Conservation (phyloP, 2,113 vertebrate species). For the Clupea harengus region DNA sequence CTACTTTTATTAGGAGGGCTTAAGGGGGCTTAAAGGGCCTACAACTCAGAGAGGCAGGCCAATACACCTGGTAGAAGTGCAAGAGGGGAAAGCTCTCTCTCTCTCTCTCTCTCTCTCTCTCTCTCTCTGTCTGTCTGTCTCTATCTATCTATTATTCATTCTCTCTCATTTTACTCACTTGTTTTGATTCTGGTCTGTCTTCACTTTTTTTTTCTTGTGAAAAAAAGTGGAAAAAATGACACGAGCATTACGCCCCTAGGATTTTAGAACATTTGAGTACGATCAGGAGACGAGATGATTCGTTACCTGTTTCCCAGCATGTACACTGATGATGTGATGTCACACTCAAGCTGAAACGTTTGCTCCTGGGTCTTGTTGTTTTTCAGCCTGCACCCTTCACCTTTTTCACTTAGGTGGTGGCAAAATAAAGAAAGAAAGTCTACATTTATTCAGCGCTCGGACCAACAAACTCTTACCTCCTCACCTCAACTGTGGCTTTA, state of each 20-base stretch:
- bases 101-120: not conserved
- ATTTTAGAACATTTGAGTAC: too few relatives aligned
- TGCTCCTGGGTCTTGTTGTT: too few relatives aligned
- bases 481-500: not conserved
- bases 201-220: not conserved
- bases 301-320: too few relatives aligned
- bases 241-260: too few relatives aligned
- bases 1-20: conserved; percentile 51
- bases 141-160: not conserved
- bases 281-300: too few relatives aligned
- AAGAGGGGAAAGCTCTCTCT: conserved; percentile 21
- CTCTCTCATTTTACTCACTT: not conserved
- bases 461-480: not conserved
- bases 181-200: not conserved
- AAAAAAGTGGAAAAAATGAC: too few relatives aligned
- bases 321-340: too few relatives aligned
- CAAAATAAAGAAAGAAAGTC: too few relatives aligned
- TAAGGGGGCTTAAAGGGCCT: conserved; percentile 54
- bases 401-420: too few relatives aligned
- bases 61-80: conserved; percentile 38
- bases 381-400: too few relatives aligned
- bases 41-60: conserved; percentile 46
- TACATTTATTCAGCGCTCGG: too few relatives aligned
- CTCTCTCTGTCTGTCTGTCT: conserved; percentile 8
- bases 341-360: too few relatives aligned